Base-by-base conservation (phyloP, 2,888 invertebrate species). In the Macrophya annulata region DNA sequence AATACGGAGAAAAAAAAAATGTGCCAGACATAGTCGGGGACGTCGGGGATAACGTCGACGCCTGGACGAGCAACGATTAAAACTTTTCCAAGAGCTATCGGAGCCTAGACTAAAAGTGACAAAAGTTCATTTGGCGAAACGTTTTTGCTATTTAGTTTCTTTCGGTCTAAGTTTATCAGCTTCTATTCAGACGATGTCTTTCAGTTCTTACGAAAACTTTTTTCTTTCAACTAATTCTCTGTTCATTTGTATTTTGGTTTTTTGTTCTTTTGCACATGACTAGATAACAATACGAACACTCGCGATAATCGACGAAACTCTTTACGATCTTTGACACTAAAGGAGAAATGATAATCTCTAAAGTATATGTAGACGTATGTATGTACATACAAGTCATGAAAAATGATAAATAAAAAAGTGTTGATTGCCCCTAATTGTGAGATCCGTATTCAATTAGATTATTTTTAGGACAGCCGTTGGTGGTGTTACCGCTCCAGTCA, bases 31-130 rank as follows among this genome's bases (percentile, higher is more conserved):
- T 25, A 68, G 45, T 68, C 68, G 68, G 31, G 71, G 83, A 68
- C 88, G 86, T 87, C 88, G 83, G 83, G 86, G 87, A 82, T 43
- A 40, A 65, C 68, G 82, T 68, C 82, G 48, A 82, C 84, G 85
- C 40, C 85, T 84, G 87, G 88, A 88, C 86, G 86, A 86, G 86
- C 87, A 87, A 88, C 92, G 92, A 92, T 92, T 92, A 92, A 92
- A 92, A 92, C 90, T 92, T 92, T 89, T 90, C 89, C 90, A 89
- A 91, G 90, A 88, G 89, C 88, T 89, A 85, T 87, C 88, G 91
- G 90, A 88, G 89, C 90, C 89, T 90, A 89, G 90, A 89, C 88
- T 31, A 90, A 88, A 86, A 91, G 91, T 89, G 91, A 92, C 91
- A 89, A 89, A 55, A 90, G 88, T 90, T 90, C 88, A 87, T 68